Conservation (phyloP, 35 echinoderm and acorn worm genomes). For the Heliocidaris erythrogramma region DNA sequence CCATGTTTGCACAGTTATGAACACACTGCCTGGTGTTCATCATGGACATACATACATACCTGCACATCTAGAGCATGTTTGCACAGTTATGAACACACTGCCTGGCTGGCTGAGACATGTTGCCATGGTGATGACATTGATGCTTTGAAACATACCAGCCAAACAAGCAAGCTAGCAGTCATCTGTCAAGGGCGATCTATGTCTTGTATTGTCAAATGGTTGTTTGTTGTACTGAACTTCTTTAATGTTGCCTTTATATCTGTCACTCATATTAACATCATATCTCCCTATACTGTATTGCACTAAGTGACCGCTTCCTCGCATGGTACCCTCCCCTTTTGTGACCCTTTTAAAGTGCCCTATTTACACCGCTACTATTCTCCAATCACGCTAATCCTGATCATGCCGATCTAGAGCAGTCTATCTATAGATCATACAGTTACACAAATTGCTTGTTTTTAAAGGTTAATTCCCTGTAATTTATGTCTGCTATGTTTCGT, state of each 20-base stretch:
- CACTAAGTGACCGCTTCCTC: neutral
- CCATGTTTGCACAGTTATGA: neutral
- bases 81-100: neutral
- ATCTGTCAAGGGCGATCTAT: neutral
- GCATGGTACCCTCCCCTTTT: neutral
- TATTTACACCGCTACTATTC: neutral
- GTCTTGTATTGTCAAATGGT: neutral
- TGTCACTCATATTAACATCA: neutral
- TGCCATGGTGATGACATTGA: neutral
- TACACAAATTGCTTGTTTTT: neutral
- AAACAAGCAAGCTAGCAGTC: neutral
- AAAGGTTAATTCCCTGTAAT: neutral
- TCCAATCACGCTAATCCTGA: no score
- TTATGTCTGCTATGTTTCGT: neutral
- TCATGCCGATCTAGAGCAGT: no score
- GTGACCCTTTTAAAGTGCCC: neutral
- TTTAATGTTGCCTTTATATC: neutral
- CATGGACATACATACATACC: neutral
- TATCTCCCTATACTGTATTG: neutral
- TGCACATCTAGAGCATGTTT: neutral
- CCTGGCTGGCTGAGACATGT: neutral
- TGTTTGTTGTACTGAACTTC: neutral
- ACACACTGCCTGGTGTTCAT: neutral
- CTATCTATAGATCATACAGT: no score
- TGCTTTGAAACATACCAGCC: neutral